Conservation (phyloP, 2,113 vertebrate genomes). For the Pelecanus crispus region DNA sequence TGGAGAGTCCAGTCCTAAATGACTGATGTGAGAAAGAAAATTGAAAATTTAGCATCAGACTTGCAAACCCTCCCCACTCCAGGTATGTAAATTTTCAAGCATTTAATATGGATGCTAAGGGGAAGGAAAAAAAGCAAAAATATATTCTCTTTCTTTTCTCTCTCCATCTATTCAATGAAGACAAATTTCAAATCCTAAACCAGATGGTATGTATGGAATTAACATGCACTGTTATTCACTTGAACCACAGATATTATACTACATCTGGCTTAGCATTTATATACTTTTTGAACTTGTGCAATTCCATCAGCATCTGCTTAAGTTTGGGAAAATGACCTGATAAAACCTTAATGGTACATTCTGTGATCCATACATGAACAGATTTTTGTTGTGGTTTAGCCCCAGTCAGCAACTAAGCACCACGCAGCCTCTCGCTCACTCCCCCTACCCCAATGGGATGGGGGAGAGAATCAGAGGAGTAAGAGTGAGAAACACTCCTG, state of each 20-base stretch:
- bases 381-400: too few relatives aligned
- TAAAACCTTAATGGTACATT: neutral
- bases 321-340: neutral
- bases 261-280: neutral
- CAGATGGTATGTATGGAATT: neutral
- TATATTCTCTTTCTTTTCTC: neutral
- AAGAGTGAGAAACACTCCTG: too few relatives aligned
- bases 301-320: neutral
- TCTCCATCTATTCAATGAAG: neutral
- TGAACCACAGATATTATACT: neutral
- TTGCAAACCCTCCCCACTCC: neutral
- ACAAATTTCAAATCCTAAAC: neutral
- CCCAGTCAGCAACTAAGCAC: too few relatives aligned
- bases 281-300: neutral
- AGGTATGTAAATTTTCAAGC: neutral
- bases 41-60: neutral
- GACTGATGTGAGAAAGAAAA: neutral
- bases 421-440: too few relatives aligned
- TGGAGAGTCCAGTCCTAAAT: neutral
- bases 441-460: too few relatives aligned
- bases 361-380: neutral
- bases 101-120: neutral
- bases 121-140: neutral
- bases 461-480: too few relatives aligned
- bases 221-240: neutral